phyloP scores from a whole-genome alignment of 2,888 invertebrate genomes.

The Charanyca ferruginea region DNA sequence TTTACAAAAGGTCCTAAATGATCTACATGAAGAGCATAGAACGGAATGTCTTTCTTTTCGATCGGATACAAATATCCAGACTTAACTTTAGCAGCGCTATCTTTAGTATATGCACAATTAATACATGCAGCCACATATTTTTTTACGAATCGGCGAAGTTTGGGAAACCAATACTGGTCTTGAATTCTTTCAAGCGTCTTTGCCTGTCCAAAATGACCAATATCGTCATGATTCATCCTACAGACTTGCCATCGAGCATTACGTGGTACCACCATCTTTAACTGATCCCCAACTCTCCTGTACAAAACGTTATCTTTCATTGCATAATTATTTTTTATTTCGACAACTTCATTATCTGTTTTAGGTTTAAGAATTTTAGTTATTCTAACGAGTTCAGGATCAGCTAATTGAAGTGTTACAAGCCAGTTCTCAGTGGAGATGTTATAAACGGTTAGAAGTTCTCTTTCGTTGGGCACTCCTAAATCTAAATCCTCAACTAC shows the following conservation, averaged over 20 bases:
- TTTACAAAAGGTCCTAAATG: constrained; percentile 17
- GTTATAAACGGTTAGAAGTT: no score
- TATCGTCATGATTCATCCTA: constrained; percentile 17
- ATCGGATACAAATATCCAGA: neutral
- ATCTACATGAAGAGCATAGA: neutral
- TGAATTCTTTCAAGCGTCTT: constrained; percentile 17
- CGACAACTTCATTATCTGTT: neutral
- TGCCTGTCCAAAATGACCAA: no score
- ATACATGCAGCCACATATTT: no score
- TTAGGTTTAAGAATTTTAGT: no score
- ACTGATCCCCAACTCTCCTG: constrained; percentile 1
- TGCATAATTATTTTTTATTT: neutral
- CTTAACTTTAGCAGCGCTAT: no score
- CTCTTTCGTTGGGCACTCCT: no score
- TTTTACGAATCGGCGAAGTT: constrained; percentile 3
- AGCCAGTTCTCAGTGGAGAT: constrained; percentile 1
- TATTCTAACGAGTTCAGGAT: no score
- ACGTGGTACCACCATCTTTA: constrained; percentile 9
- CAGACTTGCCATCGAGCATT: constrained; percentile 14
- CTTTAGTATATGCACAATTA: no score
- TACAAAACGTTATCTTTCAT: neutral
- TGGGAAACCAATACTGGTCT: constrained; percentile 22
- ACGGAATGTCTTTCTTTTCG: neutral
- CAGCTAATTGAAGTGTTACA: no score
- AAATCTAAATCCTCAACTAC: no score